Evolutionary conservation across 2,797 vertebrate genomes (phyloP), one percentile per base, ranked within the genome.

Genomic region (Antennarius maculatus): DNA sequence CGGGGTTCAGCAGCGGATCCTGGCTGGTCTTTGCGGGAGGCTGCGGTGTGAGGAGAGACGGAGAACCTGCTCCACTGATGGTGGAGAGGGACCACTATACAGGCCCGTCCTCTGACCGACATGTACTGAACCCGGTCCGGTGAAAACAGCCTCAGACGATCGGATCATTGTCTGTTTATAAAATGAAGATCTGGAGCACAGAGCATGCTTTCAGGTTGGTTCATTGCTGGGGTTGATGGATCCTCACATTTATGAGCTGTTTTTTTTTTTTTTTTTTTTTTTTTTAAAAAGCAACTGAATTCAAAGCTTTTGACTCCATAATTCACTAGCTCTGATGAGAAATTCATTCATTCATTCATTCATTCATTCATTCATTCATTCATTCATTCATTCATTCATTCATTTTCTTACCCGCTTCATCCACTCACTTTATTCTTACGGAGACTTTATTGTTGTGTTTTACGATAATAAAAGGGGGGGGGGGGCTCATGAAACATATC

Each of bases 111-210:
- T 73, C 48, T 53, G 69, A 52, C 29, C 13, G 29, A 43, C 39
- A 71, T 66, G 48, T 1, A 42, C 5, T 61, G 57, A 63, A 55
- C 12, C 82, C 79, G 82, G 62, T 71, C 61, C 70, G 76, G 28
- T 87, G 74, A 84, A 18, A 48, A 23, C 23, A 23, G 23, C 23
- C 15, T 3, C 3, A 34, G 55, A 16, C 8, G 43, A 47, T 31
- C 37, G 74, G 39, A 50, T 34, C 41, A n/a, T n/a, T 23, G 45
- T n/a, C 0, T 18, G 23, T 50, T 12, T 42, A 54, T 90, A 80
- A 79, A 34, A 95, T 95, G 94, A 95, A 91, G 90, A 91, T 95
- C n/a, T 95, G 94, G 94, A 94, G 91, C 87, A 94, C 93, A 46
- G 92, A 95, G 2, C 94, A 95, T 82, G 87, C 92, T 74, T 95